Conservation (phyloP, 53 echinoderm and acorn worm species). For the Stichopus horrens region DNA sequence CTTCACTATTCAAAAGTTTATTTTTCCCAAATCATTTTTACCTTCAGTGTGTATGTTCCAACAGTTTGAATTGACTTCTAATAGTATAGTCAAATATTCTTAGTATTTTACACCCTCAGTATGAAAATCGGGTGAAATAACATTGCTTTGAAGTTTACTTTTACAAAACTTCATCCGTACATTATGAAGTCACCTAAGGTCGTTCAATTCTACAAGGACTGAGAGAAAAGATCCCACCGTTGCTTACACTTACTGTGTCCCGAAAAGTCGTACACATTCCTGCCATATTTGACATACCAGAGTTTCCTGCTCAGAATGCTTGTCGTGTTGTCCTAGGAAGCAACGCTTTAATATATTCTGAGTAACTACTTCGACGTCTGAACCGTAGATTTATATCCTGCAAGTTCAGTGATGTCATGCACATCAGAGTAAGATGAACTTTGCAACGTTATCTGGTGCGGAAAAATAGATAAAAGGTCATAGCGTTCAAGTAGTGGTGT, state of each 20-base stretch:
- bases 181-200: not conserved
- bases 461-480: too few species aligned
- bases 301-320: not conserved
- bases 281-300: conserved; percentile 20
- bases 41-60: too few species aligned
- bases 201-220: not conserved
- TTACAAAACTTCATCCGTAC: not conserved
- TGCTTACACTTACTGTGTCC: not conserved
- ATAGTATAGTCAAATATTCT: too few species aligned
- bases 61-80: too few species aligned
- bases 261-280: conserved; percentile 25
- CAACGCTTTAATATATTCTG: not conserved
- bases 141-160: too few species aligned
- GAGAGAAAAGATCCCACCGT: not conserved
- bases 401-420: conserved; percentile 5
- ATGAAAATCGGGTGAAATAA: too few species aligned
- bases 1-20: too few species aligned
- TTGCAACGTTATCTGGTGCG: too few species aligned
- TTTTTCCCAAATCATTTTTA: too few species aligned
- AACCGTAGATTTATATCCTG: not conserved
- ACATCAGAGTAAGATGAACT: conserved; percentile 7
- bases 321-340: not conserved
- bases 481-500: too few species aligned
- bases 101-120: too few species aligned
- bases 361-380: not conserved